These are phyloP conservation scores for Lordiphosa collinella DNA, from an alignment of 1,140 invertebrate genomes.

Conservation along the genomic window DNA sequence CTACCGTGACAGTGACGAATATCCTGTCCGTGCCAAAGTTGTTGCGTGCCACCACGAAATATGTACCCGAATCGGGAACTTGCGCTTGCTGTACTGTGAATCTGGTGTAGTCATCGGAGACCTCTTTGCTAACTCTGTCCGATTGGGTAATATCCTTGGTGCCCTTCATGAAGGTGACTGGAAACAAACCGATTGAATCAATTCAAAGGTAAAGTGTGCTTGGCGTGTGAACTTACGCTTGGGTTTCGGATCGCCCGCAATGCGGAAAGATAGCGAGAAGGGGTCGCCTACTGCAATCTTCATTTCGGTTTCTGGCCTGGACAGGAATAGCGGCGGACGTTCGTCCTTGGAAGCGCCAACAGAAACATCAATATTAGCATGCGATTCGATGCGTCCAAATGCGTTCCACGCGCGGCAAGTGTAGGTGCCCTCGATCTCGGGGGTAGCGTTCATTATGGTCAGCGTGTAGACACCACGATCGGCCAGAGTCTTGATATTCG, in stretches of 20 bases:
- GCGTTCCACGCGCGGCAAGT: constrained; percentile 90
- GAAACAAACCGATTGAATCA: constrained; percentile 40
- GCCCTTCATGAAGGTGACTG: constrained; percentile 93
- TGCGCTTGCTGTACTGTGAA: constrained; percentile 92
- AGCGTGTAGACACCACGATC: constrained; percentile 95
- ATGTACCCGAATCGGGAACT: constrained; percentile 94
- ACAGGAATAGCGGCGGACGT: constrained; percentile 88
- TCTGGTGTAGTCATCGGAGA: constrained; percentile 90
- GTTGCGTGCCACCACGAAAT: constrained; percentile 96
- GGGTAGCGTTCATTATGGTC: constrained; percentile 84
- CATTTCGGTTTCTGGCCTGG: constrained; percentile 87
- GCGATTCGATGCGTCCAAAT: constrained; percentile 88
- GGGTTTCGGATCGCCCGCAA: constrained; percentile 89
- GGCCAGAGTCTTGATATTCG: constrained; percentile 83
- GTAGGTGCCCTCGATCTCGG: constrained; percentile 93
- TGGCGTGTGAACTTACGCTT: constrained; percentile 83
- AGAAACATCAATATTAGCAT: constrained; percentile 85
- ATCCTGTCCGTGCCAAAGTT: constrained; percentile 91
- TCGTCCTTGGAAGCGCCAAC: constrained; percentile 83
- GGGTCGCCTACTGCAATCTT: constrained; percentile 88
- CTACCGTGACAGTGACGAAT: constrained; percentile 90
- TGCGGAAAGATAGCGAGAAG: constrained; percentile 88
- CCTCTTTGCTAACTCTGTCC: constrained; percentile 88
- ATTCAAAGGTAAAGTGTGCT: neutral
- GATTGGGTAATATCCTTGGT: constrained; percentile 89